phyloP scores from a whole-genome alignment of 2,888 invertebrate genomes.

The Phortica magna region DNA sequence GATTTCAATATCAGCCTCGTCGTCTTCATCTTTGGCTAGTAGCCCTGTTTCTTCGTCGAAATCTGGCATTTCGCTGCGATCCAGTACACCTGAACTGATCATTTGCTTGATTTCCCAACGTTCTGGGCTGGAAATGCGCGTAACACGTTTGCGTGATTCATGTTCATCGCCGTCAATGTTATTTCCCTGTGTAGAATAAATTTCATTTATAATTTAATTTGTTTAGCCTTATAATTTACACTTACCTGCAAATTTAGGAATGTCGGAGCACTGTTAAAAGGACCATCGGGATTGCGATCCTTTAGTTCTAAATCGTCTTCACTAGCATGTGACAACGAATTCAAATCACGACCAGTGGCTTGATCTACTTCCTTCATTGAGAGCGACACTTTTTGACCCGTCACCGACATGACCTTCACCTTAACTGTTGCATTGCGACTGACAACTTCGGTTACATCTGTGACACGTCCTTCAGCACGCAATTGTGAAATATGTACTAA shows the following conservation, averaged over 20 bases:
- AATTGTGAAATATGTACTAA: conserved; percentile 98
- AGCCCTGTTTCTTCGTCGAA: conserved; percentile 97
- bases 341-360: conserved; percentile 94
- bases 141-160: conserved; percentile 89
- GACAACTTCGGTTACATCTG: conserved; percentile 96
- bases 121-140: conserved; percentile 96
- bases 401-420: conserved; percentile 93
- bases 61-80: conserved; percentile 96
- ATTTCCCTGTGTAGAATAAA: conserved; percentile 49
- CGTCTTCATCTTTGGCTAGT: conserved; percentile 93
- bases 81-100: conserved; percentile 94
- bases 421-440: conserved; percentile 92
- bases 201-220: conserved; percentile 44
- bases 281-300: conserved; percentile 95
- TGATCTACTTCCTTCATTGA: conserved; percentile 99
- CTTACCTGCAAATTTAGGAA: conserved; percentile 79
- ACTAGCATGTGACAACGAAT: conserved; percentile 87
- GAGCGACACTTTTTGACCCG: conserved; percentile 96
- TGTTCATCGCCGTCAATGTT: conserved; percentile 88
- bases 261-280: conserved; percentile 81
- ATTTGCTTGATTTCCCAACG: conserved; percentile 99
- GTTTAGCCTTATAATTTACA: neutral
- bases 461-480: conserved; percentile 94
- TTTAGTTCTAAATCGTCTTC: conserved; percentile 78
- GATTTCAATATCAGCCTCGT: conserved; percentile 98